phyloP scores from a whole-genome alignment of 2,113 vertebrate species.

The Lepus europaeus region DNA sequence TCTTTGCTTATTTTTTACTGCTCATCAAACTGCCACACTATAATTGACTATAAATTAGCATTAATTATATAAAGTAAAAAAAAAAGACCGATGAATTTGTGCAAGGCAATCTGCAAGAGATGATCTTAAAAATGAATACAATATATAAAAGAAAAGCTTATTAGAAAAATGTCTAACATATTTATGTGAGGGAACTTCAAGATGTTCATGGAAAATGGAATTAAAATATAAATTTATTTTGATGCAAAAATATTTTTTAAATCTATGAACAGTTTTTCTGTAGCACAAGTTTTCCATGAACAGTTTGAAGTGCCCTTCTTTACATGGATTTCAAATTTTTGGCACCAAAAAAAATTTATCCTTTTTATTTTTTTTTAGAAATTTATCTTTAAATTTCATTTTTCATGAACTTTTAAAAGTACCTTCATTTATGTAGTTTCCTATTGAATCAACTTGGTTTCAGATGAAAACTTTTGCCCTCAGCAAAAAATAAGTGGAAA shows the following conservation, averaged over 20 bases:
- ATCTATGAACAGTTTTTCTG: too few species aligned
- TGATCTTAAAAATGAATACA: constrained; percentile 7
- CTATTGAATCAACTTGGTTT: neutral
- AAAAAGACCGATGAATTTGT: neutral
- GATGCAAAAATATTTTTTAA: too few species aligned
- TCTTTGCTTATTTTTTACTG: neutral
- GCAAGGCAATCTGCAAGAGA: neutral
- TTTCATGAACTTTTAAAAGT: too few species aligned
- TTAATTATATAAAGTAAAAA: constrained; percentile 10
- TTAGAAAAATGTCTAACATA: neutral
- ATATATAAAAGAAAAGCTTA: neutral
- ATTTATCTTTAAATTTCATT: too few species aligned
- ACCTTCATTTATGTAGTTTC: neutral
- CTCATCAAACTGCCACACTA: neutral
- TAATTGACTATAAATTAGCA: neutral
- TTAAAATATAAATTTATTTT: too few species aligned
- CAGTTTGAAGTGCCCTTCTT: too few species aligned
- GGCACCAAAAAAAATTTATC: too few species aligned
- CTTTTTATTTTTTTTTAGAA: too few species aligned
- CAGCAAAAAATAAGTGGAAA: neutral
- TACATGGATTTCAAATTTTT: too few species aligned
- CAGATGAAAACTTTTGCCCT: neutral
- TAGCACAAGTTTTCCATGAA: too few species aligned
- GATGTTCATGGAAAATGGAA: too few species aligned
- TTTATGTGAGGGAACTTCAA: neutral